These are phyloP conservation scores for Bemisia tabaci DNA, from an alignment of 1,140 invertebrate species.

Conservation along the genomic window DNA sequence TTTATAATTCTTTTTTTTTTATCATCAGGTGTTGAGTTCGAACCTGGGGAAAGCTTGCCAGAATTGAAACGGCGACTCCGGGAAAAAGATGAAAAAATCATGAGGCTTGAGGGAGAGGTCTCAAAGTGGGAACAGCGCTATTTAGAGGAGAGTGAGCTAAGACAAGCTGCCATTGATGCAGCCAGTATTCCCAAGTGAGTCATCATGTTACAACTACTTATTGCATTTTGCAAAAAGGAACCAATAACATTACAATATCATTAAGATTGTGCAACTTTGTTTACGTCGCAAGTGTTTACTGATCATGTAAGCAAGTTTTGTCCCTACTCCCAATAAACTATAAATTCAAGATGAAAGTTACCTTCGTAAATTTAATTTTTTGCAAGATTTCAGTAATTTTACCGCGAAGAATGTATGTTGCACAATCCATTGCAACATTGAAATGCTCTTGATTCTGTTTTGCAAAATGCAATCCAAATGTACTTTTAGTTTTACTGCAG, in stretches of 20 bases:
- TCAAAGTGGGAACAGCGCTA: constrained; percentile 79
- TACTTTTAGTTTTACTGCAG: too few relatives aligned
- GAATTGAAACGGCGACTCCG: constrained; percentile 51
- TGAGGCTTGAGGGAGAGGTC: constrained; percentile 65
- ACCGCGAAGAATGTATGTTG: constrained; percentile 6
- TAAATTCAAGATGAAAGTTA: too few relatives aligned
- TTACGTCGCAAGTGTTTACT: background rate
- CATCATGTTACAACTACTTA: constrained; percentile 8
- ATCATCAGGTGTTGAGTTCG: constrained; percentile 8
- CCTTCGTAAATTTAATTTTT: too few relatives aligned
- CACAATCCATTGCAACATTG: too few relatives aligned
- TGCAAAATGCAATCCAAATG: too few relatives aligned
- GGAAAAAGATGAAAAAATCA: constrained; percentile 65
- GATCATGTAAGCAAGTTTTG: too few relatives aligned
- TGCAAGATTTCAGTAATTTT: too few relatives aligned
- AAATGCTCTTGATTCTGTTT: background rate
- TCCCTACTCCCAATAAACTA: too few relatives aligned
- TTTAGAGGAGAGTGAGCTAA: constrained; percentile 66
- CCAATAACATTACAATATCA: too few relatives aligned
- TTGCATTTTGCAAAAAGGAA: too few relatives aligned
- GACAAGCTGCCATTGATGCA: constrained; percentile 71
- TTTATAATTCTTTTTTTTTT: constrained; percentile 7
- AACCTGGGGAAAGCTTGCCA: constrained; percentile 39
- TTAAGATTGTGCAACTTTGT: background rate
- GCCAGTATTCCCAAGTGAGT: constrained; percentile 68